Conservation (phyloP, 23 tunicate species). For the Ascidia mentula region DNA sequence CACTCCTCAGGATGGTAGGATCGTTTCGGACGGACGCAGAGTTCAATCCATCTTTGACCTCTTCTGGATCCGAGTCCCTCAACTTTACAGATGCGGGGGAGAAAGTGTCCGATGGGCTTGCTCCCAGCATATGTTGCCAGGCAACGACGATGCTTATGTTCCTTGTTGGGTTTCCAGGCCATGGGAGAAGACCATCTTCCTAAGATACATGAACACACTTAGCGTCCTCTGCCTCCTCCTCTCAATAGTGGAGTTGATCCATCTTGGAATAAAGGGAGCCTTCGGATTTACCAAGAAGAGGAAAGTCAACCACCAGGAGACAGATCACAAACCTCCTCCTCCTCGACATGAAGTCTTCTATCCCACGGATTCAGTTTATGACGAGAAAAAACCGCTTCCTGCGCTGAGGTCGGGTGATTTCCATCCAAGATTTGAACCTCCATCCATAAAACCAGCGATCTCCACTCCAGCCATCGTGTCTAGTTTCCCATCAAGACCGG, state of each 20-base stretch:
- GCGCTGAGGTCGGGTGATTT: no score
- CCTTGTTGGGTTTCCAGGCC: conserved; percentile 98
- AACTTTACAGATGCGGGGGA: conserved; percentile 64
- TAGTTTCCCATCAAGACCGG: background rate
- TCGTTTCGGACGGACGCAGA: conserved; percentile 48
- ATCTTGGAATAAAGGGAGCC: conserved; percentile 3
- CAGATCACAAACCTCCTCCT: no score
- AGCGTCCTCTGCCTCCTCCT: conserved; percentile 57
- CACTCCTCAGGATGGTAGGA: conserved; percentile 16
- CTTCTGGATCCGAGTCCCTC: conserved; percentile 79
- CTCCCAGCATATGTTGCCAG: conserved; percentile 67
- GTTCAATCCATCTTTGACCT: conserved; percentile 43
- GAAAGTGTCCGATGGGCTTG: conserved; percentile 81
- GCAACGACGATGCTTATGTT: conserved; percentile 57
- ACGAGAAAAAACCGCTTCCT: background rate
- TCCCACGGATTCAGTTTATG: background rate
- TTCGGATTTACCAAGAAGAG: background rate
- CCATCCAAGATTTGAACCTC: no score
- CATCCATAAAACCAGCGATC: background rate
- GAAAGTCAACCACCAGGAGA: background rate
- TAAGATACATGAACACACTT: conserved; percentile 87
- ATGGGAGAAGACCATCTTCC: conserved; percentile 94
- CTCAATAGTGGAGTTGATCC: conserved; percentile 50
- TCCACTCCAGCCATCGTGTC: background rate
- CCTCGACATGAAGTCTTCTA: background rate